phyloP scores from a whole-genome alignment of 2,113 vertebrate genomes.

The Ibidorhyncha struthersii region DNA sequence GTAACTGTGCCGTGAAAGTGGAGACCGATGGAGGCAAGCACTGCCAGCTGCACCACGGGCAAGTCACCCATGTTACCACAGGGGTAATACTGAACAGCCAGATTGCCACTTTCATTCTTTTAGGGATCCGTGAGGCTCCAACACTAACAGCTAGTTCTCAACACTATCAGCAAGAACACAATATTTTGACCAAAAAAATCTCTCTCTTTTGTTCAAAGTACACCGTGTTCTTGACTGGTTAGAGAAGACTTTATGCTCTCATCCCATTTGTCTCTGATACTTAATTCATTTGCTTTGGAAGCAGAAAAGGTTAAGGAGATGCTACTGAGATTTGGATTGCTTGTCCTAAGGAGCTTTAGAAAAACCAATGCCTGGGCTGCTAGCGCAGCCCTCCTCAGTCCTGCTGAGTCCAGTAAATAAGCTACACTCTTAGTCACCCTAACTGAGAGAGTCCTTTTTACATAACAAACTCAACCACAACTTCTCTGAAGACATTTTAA shows the following conservation, averaged over 20 bases:
- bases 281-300: not conserved
- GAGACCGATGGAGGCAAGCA: not conserved
- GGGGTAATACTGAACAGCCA: not conserved
- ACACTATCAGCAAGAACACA: not conserved
- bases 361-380: not conserved
- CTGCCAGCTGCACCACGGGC: not conserved
- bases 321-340: not conserved
- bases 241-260: not conserved
- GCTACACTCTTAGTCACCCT: not conserved
- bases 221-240: not conserved
- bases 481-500: slow-evolving; percentile 28
- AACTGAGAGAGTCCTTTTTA: slow-evolving; percentile 8
- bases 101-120: not conserved
- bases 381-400: not conserved
- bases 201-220: not conserved
- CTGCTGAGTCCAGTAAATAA: not conserved
- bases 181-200: not conserved
- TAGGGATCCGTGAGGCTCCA: not conserved
- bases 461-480: slow-evolving; percentile 5
- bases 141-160: not conserved
- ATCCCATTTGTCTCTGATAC: not conserved
- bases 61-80: not conserved
- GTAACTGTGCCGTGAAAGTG: not conserved
- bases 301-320: not conserved
- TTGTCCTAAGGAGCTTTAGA: not conserved